Evolutionary conservation across 2,113 vertebrate species (phyloP).

Genomic region (Hemiscyllium ocellatum): DNA sequence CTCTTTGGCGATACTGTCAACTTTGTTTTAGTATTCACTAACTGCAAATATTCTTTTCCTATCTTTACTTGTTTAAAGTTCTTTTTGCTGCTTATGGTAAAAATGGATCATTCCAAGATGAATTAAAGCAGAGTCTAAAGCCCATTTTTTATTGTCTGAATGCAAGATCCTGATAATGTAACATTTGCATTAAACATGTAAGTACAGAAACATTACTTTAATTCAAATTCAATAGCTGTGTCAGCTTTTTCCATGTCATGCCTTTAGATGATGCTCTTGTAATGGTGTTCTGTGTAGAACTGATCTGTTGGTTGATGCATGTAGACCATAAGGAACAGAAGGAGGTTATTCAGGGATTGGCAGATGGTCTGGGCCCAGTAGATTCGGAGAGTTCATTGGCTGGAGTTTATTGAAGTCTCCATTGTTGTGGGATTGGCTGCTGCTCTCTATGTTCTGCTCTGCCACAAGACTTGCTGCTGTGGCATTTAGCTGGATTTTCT

Average conservation of each 20-base stretch:
- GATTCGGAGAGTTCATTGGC: too few relatives aligned
- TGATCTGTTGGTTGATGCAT: background rate
- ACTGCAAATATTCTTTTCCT: background rate
- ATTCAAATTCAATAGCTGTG: background rate
- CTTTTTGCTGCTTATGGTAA: background rate
- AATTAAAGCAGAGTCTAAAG: background rate
- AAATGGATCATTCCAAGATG: background rate
- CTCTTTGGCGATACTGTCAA: background rate
- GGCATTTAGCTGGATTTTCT: too few relatives aligned
- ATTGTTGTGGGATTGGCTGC: too few relatives aligned
- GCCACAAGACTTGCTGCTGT: too few relatives aligned
- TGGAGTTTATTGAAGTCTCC: too few relatives aligned
- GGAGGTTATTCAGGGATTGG: too few relatives aligned
- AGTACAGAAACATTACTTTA: background rate
- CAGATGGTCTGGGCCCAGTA: too few relatives aligned
- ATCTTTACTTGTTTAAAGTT: background rate
- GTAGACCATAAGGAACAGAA: too few relatives aligned
- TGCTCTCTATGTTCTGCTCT: too few relatives aligned
- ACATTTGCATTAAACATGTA: background rate
- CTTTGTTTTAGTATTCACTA: background rate
- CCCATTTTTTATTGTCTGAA: background rate
- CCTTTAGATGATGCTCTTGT: background rate
- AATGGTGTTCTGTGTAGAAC: background rate
- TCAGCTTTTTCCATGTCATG: background rate
- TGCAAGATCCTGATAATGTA: background rate